Evolutionary conservation across 2,797 vertebrate genomes (phyloP).

Genomic region (Smutsia temminckii): DNA sequence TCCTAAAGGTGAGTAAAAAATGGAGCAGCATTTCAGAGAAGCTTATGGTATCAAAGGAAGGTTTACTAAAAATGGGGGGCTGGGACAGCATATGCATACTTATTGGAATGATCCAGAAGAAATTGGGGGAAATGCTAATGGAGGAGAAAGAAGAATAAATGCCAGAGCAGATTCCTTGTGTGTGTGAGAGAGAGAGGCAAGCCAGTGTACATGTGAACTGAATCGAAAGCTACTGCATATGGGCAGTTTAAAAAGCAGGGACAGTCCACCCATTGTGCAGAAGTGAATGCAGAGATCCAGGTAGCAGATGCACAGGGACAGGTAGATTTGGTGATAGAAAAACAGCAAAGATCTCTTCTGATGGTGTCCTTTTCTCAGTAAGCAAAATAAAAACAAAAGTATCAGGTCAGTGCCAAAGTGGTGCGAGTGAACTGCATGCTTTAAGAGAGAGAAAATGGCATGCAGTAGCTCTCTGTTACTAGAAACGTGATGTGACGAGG

Average conservation of each 20-base stretch:
- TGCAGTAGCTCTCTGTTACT: too few relatives aligned
- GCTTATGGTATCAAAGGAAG: neutral
- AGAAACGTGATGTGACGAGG: too few relatives aligned
- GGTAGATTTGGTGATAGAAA: neutral
- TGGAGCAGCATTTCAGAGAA: neutral
- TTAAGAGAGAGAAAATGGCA: neutral
- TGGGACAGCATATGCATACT: accelerated
- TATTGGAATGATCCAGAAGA: neutral
- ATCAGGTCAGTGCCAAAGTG: neutral
- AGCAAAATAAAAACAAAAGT: neutral
- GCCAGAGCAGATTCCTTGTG: neutral
- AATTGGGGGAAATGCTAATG: neutral
- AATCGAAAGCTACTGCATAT: neutral
- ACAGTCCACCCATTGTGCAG: accelerated
- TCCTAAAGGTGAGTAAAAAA: neutral
- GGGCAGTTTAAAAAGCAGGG: neutral
- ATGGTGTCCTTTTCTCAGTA: neutral
- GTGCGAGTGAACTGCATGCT: neutral
- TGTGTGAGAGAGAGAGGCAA: neutral
- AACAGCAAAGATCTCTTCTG: neutral
- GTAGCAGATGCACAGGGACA: accelerated
- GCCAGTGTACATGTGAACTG: accelerated
- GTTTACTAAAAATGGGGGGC: neutral
- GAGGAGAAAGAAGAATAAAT: neutral
- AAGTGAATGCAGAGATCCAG: neutral